Evolutionary conservation across 2,888 invertebrate genomes (phyloP), one percentile per base, ranked within the genome.

Genomic region (Labia minor): DNA sequence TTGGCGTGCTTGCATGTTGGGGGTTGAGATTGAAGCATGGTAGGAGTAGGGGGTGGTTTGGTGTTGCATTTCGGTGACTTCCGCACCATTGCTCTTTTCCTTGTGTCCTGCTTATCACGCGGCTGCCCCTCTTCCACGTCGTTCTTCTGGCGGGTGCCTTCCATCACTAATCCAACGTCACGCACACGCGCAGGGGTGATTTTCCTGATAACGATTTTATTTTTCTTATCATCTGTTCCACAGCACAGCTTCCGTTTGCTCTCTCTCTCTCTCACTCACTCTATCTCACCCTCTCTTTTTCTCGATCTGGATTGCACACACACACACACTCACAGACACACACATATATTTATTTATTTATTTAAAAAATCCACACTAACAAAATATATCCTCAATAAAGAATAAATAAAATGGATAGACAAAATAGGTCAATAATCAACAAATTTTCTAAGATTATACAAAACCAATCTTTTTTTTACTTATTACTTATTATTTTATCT

Each of bases 201-300:
- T 11, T 16, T 49, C n/a, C 49, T 49, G 49, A 49, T 49, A 49
- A 49, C 49, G 49, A 49, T 49, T 49, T 49, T 49, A 49, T 49
- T 49, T 49, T 49, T 49, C 49, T 49, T 49, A 49, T 49, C 49
- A 49, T 49, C 49, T 49, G 49, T 49, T 49, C 49, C 49, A 49
- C 49, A 49, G 49, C 49, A 49, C 49, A 49, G 49, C 49, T 49
- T 49, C 49, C 49, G 49, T 49, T 49, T 49, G 49, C 49, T 49
- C 49, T 49, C 49, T 49, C 3, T 49, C 49, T 49, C 49, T 14
- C 49, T 49, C 49, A 8, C 49, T 49, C n/a, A n/a, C n/a, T n/a
- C n/a, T n/a, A n/a, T n/a, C n/a, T n/a, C n/a, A n/a, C 33, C 33
- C 33, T 33, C 11, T 33, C 33, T 49, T 16, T 49, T 3, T 49